Evolutionary conservation across 2,797 vertebrate species (phyloP), one percentile per base, ranked within the genome.

Genomic region (Falco rusticolus): DNA sequence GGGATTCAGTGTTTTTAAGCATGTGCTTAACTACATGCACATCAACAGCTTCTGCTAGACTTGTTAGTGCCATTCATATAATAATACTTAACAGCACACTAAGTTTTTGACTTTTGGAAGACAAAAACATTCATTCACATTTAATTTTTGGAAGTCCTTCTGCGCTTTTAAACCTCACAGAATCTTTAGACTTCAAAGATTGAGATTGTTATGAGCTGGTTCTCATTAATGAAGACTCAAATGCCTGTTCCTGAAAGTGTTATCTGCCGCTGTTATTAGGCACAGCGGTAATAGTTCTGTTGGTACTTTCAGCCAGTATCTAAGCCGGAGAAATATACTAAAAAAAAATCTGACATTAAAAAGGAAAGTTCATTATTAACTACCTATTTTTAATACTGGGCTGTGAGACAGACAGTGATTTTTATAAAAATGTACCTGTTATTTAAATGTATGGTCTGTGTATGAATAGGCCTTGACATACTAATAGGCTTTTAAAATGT

Each of bases 211-310:
- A 65, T 4, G 24, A 88, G 20, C 17, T 48, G 31, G 8, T 68
- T 94, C 60, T 94, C 50, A 41, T 95, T 88, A 87, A 80, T 66
- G 64, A 45, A 71, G 80, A 82, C 91, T 79, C 66, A 87, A 66
- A 85, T 77, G 33, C 11, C 37, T 91, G 7, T 31, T 81, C 37
- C 59, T 65, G n/a, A 54, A 82, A 81, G 41, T 61, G 37, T 66
- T 87, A 34, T 22, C 22, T 75, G 33, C 50, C 80, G 41, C 11
- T 96, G 75, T 48, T 71, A 31, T 66, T 60, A 90, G 6, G 26
- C 43, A 79, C 22, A 59, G 43, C 9, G 22, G 20, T 53, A 47
- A 57, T 21, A 69, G 56, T 50, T 64, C 56, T 79, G 41, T 39
- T 72, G 39, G 24, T 84, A 20, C 37, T 89, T 82, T 79, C 64